Evolutionary conservation across 2,797 vertebrate species (phyloP).

Genomic region (Monodelphis domestica): DNA sequence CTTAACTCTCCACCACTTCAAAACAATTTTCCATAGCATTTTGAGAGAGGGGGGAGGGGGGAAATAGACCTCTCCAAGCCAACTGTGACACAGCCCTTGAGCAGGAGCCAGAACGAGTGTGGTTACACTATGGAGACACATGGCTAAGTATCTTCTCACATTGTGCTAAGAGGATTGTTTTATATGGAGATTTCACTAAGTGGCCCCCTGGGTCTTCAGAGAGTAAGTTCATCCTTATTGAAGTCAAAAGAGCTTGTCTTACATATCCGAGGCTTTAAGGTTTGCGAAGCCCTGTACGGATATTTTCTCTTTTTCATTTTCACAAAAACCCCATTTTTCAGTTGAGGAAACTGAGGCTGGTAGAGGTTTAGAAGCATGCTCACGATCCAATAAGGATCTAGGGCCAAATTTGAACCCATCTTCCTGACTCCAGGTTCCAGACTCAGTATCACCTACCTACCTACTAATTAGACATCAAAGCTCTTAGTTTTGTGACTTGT

Average conservation of each 20-base stretch:
- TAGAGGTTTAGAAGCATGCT: too few relatives aligned
- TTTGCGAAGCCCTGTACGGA: not conserved
- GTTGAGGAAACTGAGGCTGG: not conserved
- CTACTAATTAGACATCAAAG: too few relatives aligned
- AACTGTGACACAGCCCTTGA: not conserved
- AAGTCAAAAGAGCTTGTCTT: not conserved
- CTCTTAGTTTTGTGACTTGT: too few relatives aligned
- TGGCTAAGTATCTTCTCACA: not conserved
- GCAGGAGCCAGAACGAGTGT: not conserved
- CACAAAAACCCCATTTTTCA: not conserved
- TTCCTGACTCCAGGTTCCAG: too few relatives aligned
- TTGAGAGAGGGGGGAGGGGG: not conserved
- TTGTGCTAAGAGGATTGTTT: not conserved
- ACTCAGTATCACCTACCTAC: too few relatives aligned
- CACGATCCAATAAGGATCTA: too few relatives aligned
- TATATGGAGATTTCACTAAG: not conserved
- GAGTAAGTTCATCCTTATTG: not conserved
- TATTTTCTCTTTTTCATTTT: not conserved
- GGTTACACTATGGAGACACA: not conserved
- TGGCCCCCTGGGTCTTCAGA: not conserved
- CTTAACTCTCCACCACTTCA: slow-evolving; percentile 19
- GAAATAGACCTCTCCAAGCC: not conserved
- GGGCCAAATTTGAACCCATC: too few relatives aligned
- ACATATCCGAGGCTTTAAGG: not conserved
- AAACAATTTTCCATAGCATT: slow-evolving; percentile 23